Base-by-base conservation (phyloP, 1,140 invertebrate species). In the Helicoverpa armigera region DNA sequence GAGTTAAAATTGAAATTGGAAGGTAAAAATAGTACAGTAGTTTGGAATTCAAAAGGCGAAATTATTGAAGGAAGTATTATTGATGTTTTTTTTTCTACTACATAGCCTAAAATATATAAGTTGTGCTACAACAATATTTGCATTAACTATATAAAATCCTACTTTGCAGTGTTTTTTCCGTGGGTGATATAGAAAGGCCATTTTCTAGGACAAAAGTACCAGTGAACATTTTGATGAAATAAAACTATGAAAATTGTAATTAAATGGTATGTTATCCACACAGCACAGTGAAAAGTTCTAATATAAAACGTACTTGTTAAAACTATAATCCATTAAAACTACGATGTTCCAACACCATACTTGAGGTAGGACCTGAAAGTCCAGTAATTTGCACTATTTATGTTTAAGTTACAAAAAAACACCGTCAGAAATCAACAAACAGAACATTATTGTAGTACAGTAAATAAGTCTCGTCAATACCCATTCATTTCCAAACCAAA, bases 331-430 rank as follows among this genome's bases (percentile, higher is more conserved):
- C 89, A 87, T 81, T 72, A 82, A 76, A 81, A 87, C 87, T 91
- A 93, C 72, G 89, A 75, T 67, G 86, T 82, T 89, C 84, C 90
- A 83, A 88, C 91, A 85, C 82, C 88, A 85, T 90, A 91, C 84
- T 94, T 89, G 89, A 90, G 89, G 88, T 86, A 83, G 87, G 86
- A 89, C 87, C 91, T 92, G 92, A 89, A 94, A 94, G 86, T 87
- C 88, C 89, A 89, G 73, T 80, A 85, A 84, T 85, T 87, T 67
- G 51, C 31, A 77, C 48, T 77, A 75, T 75, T 50, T 43, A 43
- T 51, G 67, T 72, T 35, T 50, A 18, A 18, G 3, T 16, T 69
- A 51, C 48, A 16, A 43, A n/a, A 43, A 73, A 56, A 56, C 18
- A 72, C 18, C 12, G 9, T 18, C 31, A 73, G 53, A 58, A 58